Evolutionary conservation across 2,888 invertebrate genomes (phyloP).

Genomic region (Lapara coniferarum): DNA sequence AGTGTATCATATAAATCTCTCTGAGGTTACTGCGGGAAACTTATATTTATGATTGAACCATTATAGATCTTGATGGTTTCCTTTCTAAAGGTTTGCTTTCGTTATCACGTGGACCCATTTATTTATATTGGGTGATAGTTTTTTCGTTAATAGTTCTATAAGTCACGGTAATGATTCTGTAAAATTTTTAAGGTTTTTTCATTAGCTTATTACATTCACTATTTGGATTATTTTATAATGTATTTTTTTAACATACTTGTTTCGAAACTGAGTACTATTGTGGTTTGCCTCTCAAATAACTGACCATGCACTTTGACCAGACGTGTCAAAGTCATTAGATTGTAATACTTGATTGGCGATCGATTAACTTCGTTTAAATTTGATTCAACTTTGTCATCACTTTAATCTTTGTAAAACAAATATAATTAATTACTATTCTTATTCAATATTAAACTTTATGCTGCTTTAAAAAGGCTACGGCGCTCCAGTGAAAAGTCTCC

Average conservation of each 20-base stretch:
- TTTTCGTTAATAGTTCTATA: background rate
- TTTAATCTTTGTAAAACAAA: background rate
- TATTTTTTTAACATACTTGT: background rate
- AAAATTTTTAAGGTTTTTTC: no score
- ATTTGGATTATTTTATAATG: no score
- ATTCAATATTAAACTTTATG: background rate
- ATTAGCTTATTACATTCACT: no score
- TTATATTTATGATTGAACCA: slow-evolving; percentile 1
- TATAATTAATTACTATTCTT: background rate
- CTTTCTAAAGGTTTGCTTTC: background rate
- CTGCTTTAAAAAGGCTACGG: background rate
- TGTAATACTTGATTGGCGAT: background rate
- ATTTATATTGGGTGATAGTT: background rate
- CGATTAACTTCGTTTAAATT: background rate
- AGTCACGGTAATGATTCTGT: no score
- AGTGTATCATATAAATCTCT: slow-evolving; percentile 16
- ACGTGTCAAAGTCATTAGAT: slow-evolving; percentile 3
- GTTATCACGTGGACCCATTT: background rate
- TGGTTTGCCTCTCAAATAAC: background rate
- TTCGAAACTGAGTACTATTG: background rate
- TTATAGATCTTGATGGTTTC: background rate
- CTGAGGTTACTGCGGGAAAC: slow-evolving; percentile 16
- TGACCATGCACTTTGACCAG: background rate
- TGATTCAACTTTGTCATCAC: background rate
- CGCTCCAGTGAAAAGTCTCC: background rate